A percentile compares a stretch with the other conserved stretches of the same genome.
Evolutionary conservation across 2,113 vertebrate species (phyloP).

Genomic region (Cathartes aura): DNA sequence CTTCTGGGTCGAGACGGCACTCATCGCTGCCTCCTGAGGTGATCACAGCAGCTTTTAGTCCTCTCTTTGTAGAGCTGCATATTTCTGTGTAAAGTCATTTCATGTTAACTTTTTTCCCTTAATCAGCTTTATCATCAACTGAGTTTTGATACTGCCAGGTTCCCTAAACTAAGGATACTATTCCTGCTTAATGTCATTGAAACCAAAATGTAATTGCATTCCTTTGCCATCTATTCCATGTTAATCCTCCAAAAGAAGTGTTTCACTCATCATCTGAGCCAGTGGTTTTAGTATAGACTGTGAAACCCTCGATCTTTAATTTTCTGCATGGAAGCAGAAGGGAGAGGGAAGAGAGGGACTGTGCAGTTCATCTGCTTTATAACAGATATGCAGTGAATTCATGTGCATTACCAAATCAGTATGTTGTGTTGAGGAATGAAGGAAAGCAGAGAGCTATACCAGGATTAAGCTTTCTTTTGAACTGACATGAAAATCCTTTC

Average conservation of each 20-base stretch:
- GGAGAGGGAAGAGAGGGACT: neutral
- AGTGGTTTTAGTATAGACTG: slow-evolving; percentile 9
- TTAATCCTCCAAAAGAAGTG: slow-evolving; percentile 40
- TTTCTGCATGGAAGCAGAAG: slow-evolving; percentile 62
- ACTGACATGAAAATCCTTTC: neutral
- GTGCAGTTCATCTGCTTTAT: neutral
- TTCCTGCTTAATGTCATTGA: neutral
- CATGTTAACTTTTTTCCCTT: neutral
- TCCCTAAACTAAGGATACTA: neutral
- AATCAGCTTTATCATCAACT: neutral
- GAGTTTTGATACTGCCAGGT: neutral
- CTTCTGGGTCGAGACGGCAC: neutral
- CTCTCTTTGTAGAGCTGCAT: neutral
- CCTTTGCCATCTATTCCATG: neutral
- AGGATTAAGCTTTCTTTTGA: slow-evolving; percentile 3
- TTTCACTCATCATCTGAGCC: slow-evolving; percentile 46
- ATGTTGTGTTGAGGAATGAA: neutral
- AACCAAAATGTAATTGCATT: slow-evolving; percentile 23
- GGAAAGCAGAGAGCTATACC: neutral
- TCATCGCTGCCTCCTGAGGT: neutral
- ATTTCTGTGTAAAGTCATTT: neutral
- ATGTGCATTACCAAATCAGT: neutral
- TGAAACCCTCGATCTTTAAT: slow-evolving; percentile 39
- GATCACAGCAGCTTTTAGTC: neutral
- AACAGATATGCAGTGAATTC: neutral